Evolutionary conservation across 1,140 invertebrate genomes (phyloP).

Genomic region (Drosophila tristis): DNA sequence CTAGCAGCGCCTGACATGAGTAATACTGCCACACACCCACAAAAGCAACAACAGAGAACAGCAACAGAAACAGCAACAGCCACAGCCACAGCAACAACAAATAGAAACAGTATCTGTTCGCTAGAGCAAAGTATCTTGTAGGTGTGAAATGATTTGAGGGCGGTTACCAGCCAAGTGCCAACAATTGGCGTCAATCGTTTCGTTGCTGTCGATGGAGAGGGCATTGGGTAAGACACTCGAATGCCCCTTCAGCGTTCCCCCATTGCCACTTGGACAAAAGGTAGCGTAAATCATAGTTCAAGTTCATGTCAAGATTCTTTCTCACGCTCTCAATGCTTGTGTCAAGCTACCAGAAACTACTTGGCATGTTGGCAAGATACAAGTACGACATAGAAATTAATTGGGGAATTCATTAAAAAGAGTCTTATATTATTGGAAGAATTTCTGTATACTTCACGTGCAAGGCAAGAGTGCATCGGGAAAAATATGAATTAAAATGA

Average conservation of each 20-base stretch:
- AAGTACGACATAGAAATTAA: no score
- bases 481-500: no score
- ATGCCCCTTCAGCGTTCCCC: background rate
- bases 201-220: conserved; percentile 7
- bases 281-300: background rate
- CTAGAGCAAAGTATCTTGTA: conserved; percentile 49
- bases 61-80: conserved; percentile 31
- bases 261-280: conserved; percentile 8
- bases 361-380: no score
- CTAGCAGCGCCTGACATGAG: conserved; percentile 43
- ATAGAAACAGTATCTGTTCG: conserved; percentile 35
- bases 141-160: conserved; percentile 52
- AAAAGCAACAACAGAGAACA: background rate
- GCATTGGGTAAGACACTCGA: background rate
- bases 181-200: conserved; percentile 42
- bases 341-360: background rate
- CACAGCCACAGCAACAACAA: conserved; percentile 44
- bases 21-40: conserved; percentile 29
- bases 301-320: background rate
- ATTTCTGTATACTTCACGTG: no score
- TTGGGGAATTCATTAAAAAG: no score
- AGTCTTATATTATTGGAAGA: no score
- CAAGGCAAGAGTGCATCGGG: no score
- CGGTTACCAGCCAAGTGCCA: conserved; percentile 27
- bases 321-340: conserved; percentile 9